Evolutionary conservation across 2,888 invertebrate species (phyloP), one percentile per base, ranked within the genome.

Genomic region (Ecliptopera silaceata): DNA sequence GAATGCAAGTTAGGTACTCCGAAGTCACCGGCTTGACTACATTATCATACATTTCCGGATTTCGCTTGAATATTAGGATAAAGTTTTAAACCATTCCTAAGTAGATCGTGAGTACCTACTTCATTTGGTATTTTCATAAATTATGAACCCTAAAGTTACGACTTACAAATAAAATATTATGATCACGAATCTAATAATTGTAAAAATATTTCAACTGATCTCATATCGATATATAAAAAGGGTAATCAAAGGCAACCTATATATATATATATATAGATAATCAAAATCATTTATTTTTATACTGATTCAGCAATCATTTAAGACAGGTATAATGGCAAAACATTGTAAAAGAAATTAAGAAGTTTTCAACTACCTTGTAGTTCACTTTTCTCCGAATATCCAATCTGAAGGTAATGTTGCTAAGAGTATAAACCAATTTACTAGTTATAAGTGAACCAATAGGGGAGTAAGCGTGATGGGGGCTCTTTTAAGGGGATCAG

Each of bases 401-500:
- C n/a, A 32, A 45, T 45, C 20, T 11, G n/a, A 17, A 32, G 45
- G 45, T 20, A 13, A 22, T 11, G 49, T 13, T 12, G 41, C 46
- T 42, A 47, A 46, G 56, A 61, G 54, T 57, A 59, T 61, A 55
- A 44, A 52, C 52, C 42, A 55, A 46, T 50, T 46, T 46, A 55
- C 63, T 71, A 70, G 69, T 74, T 73, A 72, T 69, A 70, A 68
- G 59, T 62, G 50, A 59, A 60, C 61, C 65, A 69, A 70, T 71
- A 68, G 51, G 55, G 41, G 65, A 63, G 66, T 71, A 75, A 71
- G 75, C 79, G 79, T 79, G 82, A 76, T 75, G 58, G 61, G 63
- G 70, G 65, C 68, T 62, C 69, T 69, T 72, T 74, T 52, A 51
- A 53, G 50, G 65, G 77, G 80, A 76, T 80, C 77, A 76, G 64